Conservation (phyloP, 1,140 invertebrate species). For the Drosophila melanica region DNA sequence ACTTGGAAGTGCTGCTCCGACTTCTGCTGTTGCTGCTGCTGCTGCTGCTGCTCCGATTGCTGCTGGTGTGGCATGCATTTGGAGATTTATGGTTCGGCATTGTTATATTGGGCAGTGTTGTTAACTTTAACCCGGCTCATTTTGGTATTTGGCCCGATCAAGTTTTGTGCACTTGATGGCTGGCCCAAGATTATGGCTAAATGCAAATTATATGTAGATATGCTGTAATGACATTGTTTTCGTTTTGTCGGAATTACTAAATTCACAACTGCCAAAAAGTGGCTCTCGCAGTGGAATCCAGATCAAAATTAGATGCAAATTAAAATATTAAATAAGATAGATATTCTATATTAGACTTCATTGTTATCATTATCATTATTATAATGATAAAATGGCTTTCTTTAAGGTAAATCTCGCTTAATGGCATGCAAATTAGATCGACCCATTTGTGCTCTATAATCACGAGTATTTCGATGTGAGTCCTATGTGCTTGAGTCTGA, state of each 20-base stretch:
- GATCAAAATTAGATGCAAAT: too few relatives aligned
- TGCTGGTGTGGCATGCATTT: constrained; percentile 75
- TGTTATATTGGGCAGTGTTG: constrained; percentile 74
- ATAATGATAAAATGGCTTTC: too few relatives aligned
- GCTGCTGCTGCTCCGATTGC: constrained; percentile 34
- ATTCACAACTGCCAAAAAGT: background rate
- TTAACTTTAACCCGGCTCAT: constrained; percentile 71
- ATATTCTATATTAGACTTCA: too few relatives aligned
- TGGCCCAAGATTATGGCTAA: constrained; percentile 53
- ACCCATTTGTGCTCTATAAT: too few relatives aligned
- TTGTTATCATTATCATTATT: too few relatives aligned
- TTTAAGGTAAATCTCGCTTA: too few relatives aligned
- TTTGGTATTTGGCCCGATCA: constrained; percentile 58
- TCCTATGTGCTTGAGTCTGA: too few relatives aligned
- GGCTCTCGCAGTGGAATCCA: background rate
- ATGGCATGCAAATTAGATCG: too few relatives aligned
- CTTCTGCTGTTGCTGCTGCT: constrained; percentile 26
- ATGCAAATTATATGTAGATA: constrained; percentile 74
- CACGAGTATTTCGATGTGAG: too few relatives aligned
- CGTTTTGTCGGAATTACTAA: constrained; percentile 20
- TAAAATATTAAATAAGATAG: too few relatives aligned
- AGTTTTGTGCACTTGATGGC: constrained; percentile 49
- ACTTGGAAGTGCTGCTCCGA: constrained; percentile 68
- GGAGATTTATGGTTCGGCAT: constrained; percentile 79
- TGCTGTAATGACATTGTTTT: constrained; percentile 68